Evolutionary conservation across 2,888 invertebrate genomes (phyloP), one percentile per base, ranked within the genome.

Genomic region (Conops quadrifasciatus): DNA sequence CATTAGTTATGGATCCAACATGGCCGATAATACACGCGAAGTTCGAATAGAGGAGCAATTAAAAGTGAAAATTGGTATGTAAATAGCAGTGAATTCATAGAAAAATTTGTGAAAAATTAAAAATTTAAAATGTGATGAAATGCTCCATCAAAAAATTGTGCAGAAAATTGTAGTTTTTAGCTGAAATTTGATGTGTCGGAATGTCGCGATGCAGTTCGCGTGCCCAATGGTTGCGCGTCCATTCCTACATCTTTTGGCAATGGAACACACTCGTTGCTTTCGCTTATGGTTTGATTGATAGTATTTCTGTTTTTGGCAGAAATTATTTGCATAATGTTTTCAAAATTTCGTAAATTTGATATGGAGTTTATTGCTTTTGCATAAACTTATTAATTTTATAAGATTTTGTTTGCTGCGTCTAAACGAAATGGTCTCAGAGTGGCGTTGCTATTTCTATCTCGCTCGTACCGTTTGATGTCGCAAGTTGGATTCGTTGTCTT

Each of bases 11-110:
- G 92, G 92, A 92, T 91, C 90, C 91, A 94, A 93, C 91, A 94
- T 94, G 94, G 94, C 94, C 90, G 93, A 93, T 90, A 92, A 91
- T 89, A 91, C 91, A 90, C 92, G 92, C 90, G 91, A 92, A 91
- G 94, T 95, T 78, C 91, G 95, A 90, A 91, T 94, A 87, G 94
- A 94, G 88, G 95, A 95, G 90, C 92, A 94, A 88, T 90, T 95
- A 88, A 94, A 93, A 91, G 94, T 95, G 87, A 95, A 95, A 92
- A 94, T 95, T 87, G 95, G 95, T 95, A 90, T 88, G 93, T 91
- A 87, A 82, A 81, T 78, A 73, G 74, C 77, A 77, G 74, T 70
- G 77, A 79, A 79, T 78, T 76, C 63, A 69, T 67, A 58, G 53
- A 73, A 77, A 79, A 74, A 56, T 64, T n/a, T 26, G 49, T 28